Evolutionary conservation across 2,888 invertebrate species (phyloP).

Genomic region (Slavum lentiscoides): DNA sequence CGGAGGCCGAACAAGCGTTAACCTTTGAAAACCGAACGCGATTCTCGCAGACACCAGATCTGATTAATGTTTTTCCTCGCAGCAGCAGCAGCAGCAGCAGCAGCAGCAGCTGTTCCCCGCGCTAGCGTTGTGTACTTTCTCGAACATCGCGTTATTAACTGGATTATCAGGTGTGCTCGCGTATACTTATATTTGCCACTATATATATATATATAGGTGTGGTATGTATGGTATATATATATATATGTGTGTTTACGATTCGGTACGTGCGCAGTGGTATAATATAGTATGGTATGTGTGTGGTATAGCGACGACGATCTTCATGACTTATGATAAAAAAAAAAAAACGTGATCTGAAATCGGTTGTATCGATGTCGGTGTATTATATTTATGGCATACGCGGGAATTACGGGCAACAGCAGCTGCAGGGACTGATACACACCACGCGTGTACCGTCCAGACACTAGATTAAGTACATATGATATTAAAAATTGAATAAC

Average conservation of each 20-base stretch:
- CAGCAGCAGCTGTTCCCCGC: neutral
- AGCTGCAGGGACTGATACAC: too few relatives aligned
- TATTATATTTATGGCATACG: neutral
- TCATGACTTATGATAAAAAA: constrained; percentile 15
- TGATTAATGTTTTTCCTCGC: constrained; percentile 35
- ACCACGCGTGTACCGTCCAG: too few relatives aligned
- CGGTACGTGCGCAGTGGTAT: constrained; percentile 23
- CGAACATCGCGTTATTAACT: constrained; percentile 16
- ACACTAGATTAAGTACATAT: too few relatives aligned
- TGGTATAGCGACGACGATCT: too few relatives aligned
- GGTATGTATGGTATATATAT: too few relatives aligned
- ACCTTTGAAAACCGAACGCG: constrained; percentile 47
- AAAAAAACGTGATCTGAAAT: constrained; percentile 35
- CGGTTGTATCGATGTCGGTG: neutral
- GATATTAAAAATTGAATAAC: too few relatives aligned
- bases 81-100: too few relatives aligned
- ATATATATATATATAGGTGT: too few relatives aligned
- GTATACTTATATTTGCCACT: neutral
- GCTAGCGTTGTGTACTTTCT: neutral
- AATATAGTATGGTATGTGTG: neutral
- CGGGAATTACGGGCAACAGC: neutral
- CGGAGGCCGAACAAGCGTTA: constrained; percentile 18
- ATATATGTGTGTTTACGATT: constrained; percentile 8
- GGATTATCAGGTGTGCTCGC: neutral
- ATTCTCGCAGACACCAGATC: constrained; percentile 5